A percentile compares a stretch with the other conserved stretches of the same genome.
These are phyloP conservation scores for Eulemur rufifrons DNA, from an alignment of 2,113 vertebrate genomes.

Conservation along the genomic window DNA sequence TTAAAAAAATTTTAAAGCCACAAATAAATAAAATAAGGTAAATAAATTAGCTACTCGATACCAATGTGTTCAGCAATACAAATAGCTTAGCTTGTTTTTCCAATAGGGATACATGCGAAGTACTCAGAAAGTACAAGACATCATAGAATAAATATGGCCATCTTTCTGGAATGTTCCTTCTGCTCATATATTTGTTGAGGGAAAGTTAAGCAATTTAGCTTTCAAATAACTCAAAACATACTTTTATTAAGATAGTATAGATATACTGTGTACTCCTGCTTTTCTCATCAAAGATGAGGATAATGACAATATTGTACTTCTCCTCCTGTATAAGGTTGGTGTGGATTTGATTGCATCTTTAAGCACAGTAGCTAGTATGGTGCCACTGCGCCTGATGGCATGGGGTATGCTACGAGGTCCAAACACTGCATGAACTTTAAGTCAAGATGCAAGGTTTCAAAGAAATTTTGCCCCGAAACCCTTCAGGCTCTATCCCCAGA, in stretches of 20 bases:
- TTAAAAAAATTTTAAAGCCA: background rate
- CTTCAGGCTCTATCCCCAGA: conserved; percentile 1
- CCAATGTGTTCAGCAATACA: background rate
- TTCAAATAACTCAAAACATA: background rate
- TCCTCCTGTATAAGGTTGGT: background rate
- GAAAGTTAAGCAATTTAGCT: background rate
- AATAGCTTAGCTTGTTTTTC: background rate
- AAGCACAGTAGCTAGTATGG: background rate
- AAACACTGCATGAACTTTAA: conserved; percentile 10
- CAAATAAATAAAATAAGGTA: background rate
- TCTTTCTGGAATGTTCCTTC: conserved; percentile 43
- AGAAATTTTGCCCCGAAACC: conserved; percentile 43
- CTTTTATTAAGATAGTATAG: conserved; percentile 1
- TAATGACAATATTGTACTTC: background rate
- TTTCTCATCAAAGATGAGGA: conserved; percentile 8
- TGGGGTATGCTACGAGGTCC: background rate
- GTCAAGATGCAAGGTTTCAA: conserved; percentile 41
- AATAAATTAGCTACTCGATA: background rate
- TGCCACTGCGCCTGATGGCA: background rate
- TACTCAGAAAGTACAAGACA: background rate
- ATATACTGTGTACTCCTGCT: background rate
- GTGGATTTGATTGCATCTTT: background rate
- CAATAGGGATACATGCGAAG: background rate
- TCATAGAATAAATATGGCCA: background rate
- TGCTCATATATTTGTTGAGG: background rate